Percentiles rank a stretch among this genome's conserved stretches.
phyloP scores from a whole-genome alignment of 2,113 vertebrate genomes.

The Lepidothrix coronata region DNA sequence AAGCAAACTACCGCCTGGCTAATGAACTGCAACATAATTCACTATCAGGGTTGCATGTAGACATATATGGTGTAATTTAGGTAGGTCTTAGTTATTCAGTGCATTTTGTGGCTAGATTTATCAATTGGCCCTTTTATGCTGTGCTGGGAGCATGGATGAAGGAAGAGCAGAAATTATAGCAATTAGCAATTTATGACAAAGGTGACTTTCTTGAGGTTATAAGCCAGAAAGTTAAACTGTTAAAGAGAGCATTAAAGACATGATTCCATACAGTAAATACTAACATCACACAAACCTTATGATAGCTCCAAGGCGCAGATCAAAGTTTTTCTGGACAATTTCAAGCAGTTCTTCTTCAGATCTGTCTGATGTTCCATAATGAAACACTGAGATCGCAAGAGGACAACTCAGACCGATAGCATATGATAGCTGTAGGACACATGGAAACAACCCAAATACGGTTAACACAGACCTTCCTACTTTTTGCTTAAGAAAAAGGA shows the following conservation, averaged over 20 bases:
- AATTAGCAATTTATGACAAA: neutral
- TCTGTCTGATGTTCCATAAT: slow-evolving; percentile 82
- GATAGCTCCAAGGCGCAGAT: slow-evolving; percentile 81
- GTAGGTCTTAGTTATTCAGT: neutral
- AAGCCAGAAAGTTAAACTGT: neutral
- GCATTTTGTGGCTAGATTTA: neutral
- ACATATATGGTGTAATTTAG: neutral
- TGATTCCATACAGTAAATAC: neutral
- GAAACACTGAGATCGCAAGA: slow-evolving; percentile 84
- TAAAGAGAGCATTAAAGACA: neutral
- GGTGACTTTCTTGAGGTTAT: neutral
- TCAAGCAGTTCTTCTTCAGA: slow-evolving; percentile 82
- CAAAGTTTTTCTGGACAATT: slow-evolving; percentile 85
- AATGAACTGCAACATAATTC: neutral
- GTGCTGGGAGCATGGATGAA: neutral
- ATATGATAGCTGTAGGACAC: slow-evolving; percentile 76
- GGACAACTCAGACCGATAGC: slow-evolving; percentile 82
- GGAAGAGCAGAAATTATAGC: neutral
- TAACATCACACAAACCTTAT: slow-evolving; percentile 71
- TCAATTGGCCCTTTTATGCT: neutral
- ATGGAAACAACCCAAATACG: neutral
- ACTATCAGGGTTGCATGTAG: neutral
- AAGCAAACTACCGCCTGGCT: neutral
- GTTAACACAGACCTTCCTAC: neutral
- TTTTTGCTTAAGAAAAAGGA: neutral